Evolutionary conservation across 2,888 invertebrate genomes (phyloP).

Genomic region (Eupithecia centaureata): DNA sequence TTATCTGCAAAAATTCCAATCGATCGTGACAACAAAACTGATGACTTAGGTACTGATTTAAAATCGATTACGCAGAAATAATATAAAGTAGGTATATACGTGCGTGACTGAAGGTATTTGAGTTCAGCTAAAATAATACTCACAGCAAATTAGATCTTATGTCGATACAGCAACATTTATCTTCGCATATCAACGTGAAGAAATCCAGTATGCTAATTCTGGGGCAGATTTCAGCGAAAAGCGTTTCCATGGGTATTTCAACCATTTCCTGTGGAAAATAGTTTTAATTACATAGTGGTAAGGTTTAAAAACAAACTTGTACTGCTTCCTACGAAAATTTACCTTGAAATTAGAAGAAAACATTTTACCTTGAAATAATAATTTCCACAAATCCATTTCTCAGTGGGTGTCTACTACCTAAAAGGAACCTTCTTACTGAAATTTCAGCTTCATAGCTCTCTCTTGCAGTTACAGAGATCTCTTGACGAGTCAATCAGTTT

Average conservation of each 20-base stretch:
- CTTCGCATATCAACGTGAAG: slow-evolving; percentile 87
- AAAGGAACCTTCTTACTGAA: no score
- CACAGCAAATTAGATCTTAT: slow-evolving; percentile 78
- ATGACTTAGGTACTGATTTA: not conserved
- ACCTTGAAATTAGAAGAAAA: no score
- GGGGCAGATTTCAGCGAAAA: slow-evolving; percentile 90
- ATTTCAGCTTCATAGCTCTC: no score
- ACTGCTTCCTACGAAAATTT: no score
- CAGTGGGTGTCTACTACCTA: no score
- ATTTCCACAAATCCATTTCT: no score
- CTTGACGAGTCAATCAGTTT: no score
- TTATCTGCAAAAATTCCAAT: not conserved
- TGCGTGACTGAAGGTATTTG: slow-evolving; percentile 1
- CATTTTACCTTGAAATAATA: no score
- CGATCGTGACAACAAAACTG: not conserved
- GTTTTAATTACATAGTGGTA: not conserved
- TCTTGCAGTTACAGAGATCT: no score
- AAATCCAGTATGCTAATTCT: slow-evolving; percentile 94
- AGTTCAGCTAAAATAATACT: slow-evolving; percentile 49
- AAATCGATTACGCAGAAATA: not conserved
- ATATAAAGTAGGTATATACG: not conserved
- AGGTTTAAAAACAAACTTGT: not conserved
- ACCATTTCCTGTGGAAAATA: slow-evolving; percentile 85
- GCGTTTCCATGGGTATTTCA: slow-evolving; percentile 86
- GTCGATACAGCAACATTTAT: slow-evolving; percentile 80